Percentiles rank a stretch among this genome's conserved stretches.
phyloP scores from a whole-genome alignment of 1,140 invertebrate genomes.

The Drosophila ananassae region DNA sequence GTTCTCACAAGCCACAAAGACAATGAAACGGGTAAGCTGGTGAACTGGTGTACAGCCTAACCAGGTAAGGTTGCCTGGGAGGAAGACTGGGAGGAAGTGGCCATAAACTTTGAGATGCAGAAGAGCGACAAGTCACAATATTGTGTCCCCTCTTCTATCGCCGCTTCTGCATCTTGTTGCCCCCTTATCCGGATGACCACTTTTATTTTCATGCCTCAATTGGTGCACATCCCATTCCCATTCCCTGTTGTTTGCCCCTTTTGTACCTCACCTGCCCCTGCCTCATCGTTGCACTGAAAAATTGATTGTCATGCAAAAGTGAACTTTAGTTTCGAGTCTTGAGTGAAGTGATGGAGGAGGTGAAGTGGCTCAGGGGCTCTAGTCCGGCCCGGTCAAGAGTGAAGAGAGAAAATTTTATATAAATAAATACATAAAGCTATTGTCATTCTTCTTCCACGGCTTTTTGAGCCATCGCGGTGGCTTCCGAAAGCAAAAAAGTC shows the following conservation, averaged over 20 bases:
- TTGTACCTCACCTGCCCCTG: neutral
- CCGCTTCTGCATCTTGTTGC: conserved; percentile 20
- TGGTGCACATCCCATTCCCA: conserved; percentile 52
- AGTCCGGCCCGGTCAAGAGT: conserved; percentile 38
- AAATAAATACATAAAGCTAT: conserved; percentile 59
- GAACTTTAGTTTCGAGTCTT: conserved; percentile 67
- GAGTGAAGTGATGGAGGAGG: conserved; percentile 52
- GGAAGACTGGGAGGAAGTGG: conserved; percentile 44
- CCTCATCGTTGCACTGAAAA: conserved; percentile 46
- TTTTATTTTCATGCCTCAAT: conserved; percentile 83
- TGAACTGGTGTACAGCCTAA: neutral
- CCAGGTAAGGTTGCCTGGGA: neutral
- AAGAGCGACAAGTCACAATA: conserved; percentile 52
- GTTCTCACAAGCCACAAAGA: conserved; percentile 53
- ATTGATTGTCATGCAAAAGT: conserved; percentile 80
- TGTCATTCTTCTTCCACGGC: conserved; percentile 45
- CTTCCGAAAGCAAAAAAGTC: conserved; percentile 40
- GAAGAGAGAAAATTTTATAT: conserved; percentile 43
- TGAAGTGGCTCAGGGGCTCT: conserved; percentile 45
- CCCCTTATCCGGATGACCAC: conserved; percentile 54
- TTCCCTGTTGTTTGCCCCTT: conserved; percentile 10
- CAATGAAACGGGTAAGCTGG: conserved; percentile 3
- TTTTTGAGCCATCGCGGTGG: conserved; percentile 1
- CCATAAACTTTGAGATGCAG: conserved; percentile 41
- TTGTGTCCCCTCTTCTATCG: conserved; percentile 25